phyloP scores from a whole-genome alignment of 2,113 vertebrate species.

The Acrocephalus kingi region DNA sequence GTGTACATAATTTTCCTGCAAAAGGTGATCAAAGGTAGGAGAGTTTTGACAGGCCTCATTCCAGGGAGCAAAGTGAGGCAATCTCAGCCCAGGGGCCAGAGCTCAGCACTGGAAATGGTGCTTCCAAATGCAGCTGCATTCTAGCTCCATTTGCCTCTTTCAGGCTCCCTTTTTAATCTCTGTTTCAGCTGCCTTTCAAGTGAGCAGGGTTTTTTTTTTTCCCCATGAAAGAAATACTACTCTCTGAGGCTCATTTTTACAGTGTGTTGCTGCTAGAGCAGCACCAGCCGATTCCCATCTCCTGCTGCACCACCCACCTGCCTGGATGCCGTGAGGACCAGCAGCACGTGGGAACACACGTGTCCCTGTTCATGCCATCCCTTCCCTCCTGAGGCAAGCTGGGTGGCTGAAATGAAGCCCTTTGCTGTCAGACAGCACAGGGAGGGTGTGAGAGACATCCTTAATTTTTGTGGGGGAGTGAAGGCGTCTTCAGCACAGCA shows the following conservation, averaged over 20 bases:
- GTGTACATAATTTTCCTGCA: not conserved
- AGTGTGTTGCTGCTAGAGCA: not conserved
- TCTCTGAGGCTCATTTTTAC: not conserved
- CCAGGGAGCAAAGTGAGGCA: not conserved
- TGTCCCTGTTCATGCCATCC: not conserved
- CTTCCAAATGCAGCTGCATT: not conserved
- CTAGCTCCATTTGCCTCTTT: not conserved
- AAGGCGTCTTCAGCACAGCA: not conserved
- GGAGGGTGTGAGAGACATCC: not conserved
- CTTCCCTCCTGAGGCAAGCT: not conserved
- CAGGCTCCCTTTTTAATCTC: not conserved
- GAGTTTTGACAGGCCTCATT: slow-evolving; percentile 25
- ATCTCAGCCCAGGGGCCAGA: slow-evolving; percentile 20
- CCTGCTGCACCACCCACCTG: not conserved
- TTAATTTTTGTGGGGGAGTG: not conserved
- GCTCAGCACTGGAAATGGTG: not conserved
- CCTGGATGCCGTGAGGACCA: not conserved
- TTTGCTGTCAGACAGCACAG: not conserved
- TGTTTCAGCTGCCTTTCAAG: slow-evolving; percentile 6
- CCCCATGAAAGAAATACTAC: not conserved
- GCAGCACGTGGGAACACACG: not conserved
- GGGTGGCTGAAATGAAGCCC: not conserved
- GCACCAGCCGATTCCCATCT: not conserved
- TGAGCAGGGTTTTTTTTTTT: not conserved
- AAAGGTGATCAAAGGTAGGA: slow-evolving; percentile 40